Conservation (phyloP, 2,113 vertebrate genomes). For the Cololabis saira region DNA sequence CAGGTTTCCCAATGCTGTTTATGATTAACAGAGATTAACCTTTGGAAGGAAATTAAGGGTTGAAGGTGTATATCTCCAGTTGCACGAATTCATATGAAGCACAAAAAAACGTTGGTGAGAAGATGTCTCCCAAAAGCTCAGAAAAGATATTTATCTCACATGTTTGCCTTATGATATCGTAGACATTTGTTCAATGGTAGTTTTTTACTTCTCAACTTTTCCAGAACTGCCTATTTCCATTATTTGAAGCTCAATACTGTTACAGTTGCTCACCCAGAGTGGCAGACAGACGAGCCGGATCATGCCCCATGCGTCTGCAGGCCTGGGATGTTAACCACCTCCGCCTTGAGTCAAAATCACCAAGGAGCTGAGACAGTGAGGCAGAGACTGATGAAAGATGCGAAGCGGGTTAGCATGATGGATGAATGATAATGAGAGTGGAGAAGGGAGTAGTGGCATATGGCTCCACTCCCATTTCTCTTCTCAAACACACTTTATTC, state of each 20-base stretch:
- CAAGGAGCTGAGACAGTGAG: constrained; percentile 36
- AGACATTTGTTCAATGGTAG: not conserved
- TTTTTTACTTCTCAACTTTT: not conserved
- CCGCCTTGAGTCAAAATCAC: constrained; percentile 37
- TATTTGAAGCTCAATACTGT: constrained; percentile 28
- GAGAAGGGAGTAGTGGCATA: constrained; percentile 36
- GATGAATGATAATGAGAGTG: constrained; percentile 53
- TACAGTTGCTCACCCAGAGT: constrained; percentile 29
- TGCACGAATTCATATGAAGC: constrained; percentile 4
- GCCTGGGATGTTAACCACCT: constrained; percentile 34
- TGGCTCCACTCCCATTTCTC: constrained; percentile 45
- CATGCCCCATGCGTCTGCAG: constrained; percentile 33
- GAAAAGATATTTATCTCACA: too few relatives aligned
- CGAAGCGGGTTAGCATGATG: constrained; percentile 44
- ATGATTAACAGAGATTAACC: constrained; percentile 23
- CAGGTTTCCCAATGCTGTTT: constrained; percentile 4
- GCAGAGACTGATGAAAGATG: constrained; percentile 62
- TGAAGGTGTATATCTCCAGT: constrained; percentile 32
- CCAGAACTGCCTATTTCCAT: constrained; percentile 14
- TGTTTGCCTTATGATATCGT: too few relatives aligned
- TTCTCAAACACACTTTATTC: constrained; percentile 22
- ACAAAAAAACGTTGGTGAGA: not conserved
- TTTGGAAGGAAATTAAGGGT: not conserved
- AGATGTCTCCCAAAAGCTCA: constrained; percentile 2
- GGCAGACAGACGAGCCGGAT: constrained; percentile 38